Conservation (phyloP, 2,113 vertebrate genomes). For the Rhegmatorhina hoffmannsi region DNA sequence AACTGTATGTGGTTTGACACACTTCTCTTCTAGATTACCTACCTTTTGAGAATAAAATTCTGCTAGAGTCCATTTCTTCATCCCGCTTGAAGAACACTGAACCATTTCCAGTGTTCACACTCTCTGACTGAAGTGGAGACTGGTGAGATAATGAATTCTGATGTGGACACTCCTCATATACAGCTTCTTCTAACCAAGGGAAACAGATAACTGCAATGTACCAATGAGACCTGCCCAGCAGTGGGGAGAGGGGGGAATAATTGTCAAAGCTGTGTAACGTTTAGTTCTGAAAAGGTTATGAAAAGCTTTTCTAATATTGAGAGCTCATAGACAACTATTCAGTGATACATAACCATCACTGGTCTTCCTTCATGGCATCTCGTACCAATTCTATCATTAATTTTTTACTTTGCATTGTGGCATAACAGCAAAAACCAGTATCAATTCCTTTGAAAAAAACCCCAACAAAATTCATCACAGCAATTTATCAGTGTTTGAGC, state of each 20-base stretch:
- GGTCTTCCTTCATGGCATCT: neutral
- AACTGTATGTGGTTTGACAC: neutral
- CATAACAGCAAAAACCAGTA: neutral
- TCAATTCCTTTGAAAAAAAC: neutral
- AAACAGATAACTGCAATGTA: conserved; percentile 97
- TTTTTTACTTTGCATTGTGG: neutral
- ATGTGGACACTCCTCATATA: conserved; percentile 70
- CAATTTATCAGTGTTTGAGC: neutral
- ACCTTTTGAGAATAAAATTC: conserved; percentile 26
- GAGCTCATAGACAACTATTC: neutral
- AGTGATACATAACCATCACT: neutral
- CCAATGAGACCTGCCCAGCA: conserved; percentile 89
- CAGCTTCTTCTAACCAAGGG: conserved; percentile 84
- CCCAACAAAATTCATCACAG: neutral
- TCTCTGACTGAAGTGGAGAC: neutral
- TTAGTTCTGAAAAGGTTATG: neutral
- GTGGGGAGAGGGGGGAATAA: neutral
- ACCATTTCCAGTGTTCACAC: neutral
- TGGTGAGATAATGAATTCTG: neutral
- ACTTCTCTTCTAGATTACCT: neutral
- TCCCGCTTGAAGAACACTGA: conserved; percentile 7
- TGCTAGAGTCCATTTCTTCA: neutral
- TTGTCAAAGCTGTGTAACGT: neutral
- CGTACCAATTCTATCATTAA: neutral
- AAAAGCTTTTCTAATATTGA: neutral